Evolutionary conservation across 2,888 invertebrate species (phyloP).

Genomic region (Morpho deidamia): DNA sequence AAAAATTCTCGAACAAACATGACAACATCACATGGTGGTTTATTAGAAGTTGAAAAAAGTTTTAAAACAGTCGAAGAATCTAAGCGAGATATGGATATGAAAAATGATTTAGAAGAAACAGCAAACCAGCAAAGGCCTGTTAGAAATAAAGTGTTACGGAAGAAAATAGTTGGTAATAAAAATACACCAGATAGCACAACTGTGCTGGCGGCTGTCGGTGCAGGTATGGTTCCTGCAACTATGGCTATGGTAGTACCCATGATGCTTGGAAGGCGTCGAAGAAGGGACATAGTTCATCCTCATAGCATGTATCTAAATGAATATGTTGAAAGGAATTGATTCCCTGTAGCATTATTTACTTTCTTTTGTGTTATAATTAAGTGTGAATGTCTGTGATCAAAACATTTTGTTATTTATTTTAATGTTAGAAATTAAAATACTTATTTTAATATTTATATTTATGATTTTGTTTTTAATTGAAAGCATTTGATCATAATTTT

Average conservation of each 20-base stretch:
- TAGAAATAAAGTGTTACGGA: conserved; percentile 48
- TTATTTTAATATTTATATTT: background rate
- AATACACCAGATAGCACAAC: conserved; percentile 77
- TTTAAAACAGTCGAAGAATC: conserved; percentile 84
- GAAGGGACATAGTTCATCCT: conserved; percentile 37
- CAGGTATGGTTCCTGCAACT: conserved; percentile 88
- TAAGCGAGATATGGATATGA: conserved; percentile 59
- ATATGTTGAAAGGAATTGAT: conserved; percentile 6
- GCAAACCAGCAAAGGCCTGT: conserved; percentile 47
- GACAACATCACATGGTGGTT: conserved; percentile 84
- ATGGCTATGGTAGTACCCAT: conserved; percentile 90
- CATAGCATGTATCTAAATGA: conserved; percentile 13
- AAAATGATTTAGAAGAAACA: conserved; percentile 49
- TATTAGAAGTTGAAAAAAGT: conserved; percentile 85
- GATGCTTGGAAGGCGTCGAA: conserved; percentile 80
- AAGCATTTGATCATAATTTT: no score
- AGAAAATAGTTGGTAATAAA: conserved; percentile 48
- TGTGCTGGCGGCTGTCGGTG: conserved; percentile 85
- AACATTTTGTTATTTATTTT: background rate
- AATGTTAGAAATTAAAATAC: background rate
- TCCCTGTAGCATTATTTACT: conserved; percentile 14
- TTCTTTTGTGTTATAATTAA: conserved; percentile 1
- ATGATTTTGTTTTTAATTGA: no score
- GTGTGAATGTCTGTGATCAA: conserved; percentile 27
- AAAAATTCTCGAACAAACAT: conserved; percentile 80